Base-by-base conservation (phyloP, 2,797 vertebrate species). In the Sebastes minor region DNA sequence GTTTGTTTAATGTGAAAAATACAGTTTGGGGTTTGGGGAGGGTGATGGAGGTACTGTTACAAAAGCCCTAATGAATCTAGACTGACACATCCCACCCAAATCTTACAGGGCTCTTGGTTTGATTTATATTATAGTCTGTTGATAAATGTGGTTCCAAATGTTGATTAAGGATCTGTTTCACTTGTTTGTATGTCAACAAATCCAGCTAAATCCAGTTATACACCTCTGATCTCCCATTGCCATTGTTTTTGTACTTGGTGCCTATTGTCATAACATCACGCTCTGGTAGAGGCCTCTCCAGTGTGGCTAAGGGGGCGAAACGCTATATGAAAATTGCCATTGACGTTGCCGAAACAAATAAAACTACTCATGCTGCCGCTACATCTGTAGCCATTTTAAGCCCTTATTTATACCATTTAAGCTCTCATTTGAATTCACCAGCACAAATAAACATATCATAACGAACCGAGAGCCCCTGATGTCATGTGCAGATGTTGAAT, bases 141-240 rank as follows among this genome's bases (percentile, higher is more conserved):
- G 93, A 95, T 94, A 91, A 91, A 91, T 95, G 94, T 59, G 91
- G 88, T 92, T 96, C 93, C 91, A 94, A 93, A 91, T 92, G 91
- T 92, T 94, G 94, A 95, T 95, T 95, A 93, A 88, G 86, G 89
- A 93, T 94, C 93, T 91, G 89, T 94, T 94, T 94, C 85, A 89
- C 88, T 94, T 94, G 92, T 95, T 96, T 95, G 92, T 95, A 90
- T 92, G 93, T 95, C 94, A 95, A 92, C 94, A 95, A 93, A 93
- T 84, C 87, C 86, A 69, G 78, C 86, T 88, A 90, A 94, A 92
- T 92, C 89, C 90, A 92, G 92, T 95, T 90, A 91, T 91, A 86
- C 93, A 91, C 88, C 92, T 94, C 93, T 94, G 92, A 94, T 95
- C 94, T 94, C 82, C 76, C 78, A 74, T 88, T 84, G 88, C 89